phyloP scores from a whole-genome alignment of 2,888 invertebrate genomes.

The Pantelozetes paolii region DNA sequence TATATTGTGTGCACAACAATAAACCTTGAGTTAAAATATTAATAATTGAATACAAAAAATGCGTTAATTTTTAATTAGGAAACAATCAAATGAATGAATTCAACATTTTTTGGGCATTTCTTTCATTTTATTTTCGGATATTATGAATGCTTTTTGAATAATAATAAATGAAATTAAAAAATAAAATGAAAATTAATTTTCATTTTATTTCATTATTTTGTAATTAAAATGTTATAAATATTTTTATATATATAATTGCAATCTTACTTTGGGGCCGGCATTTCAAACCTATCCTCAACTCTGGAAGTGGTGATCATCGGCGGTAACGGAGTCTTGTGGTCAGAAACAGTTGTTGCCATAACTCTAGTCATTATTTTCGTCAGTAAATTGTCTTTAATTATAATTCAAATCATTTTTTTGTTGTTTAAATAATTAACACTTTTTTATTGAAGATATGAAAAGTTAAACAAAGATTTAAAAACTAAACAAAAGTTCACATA shows the following conservation, averaged over 20 bases:
- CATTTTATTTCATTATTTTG: not conserved
- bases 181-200: not conserved
- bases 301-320: not conserved
- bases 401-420: not conserved
- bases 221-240: not conserved
- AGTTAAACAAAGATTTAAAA: not conserved
- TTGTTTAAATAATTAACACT: not conserved
- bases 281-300: not conserved
- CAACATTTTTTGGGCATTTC: too few species aligned
- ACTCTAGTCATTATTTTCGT: constrained; percentile 5
- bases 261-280: constrained; percentile 18
- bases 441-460: not conserved
- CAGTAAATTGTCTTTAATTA: not conserved
- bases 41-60: too few species aligned
- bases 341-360: not conserved
- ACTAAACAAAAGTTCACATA: too few species aligned
- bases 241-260: not conserved
- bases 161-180: too few species aligned
- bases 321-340: not conserved
- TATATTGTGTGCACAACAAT: too few species aligned
- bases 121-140: not conserved
- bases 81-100: too few species aligned
- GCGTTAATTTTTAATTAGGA: too few species aligned
- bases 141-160: not conserved
- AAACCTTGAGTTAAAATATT: too few species aligned